Conservation (phyloP, 2,888 invertebrate species). For the Drosophila prostipennis region DNA sequence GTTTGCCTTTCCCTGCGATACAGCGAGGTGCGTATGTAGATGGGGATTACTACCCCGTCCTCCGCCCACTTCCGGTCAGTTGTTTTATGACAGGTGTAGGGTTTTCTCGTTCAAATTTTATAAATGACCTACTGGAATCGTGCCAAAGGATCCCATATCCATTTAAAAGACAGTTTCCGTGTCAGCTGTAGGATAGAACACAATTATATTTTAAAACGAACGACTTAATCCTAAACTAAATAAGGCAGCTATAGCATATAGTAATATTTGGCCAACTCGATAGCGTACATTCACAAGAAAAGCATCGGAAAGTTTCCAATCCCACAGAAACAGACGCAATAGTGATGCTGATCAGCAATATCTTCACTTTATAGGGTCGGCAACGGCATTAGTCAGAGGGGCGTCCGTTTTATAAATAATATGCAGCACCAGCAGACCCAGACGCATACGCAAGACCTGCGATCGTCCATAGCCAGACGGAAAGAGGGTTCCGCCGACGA, state of each 20-base stretch:
- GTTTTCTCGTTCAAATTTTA: background rate
- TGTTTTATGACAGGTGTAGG: background rate
- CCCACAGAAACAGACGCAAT: no score
- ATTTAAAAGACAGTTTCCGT: no score
- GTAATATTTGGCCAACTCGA: background rate
- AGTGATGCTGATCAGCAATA: background rate
- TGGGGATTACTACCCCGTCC: background rate
- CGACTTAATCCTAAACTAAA: background rate
- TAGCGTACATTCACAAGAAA: background rate
- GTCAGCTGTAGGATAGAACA: no score
- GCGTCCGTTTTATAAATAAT: constrained; percentile 31
- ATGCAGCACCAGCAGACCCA: constrained; percentile 18
- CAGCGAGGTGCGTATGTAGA: constrained; percentile 88
- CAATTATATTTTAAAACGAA: background rate
- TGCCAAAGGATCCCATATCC: background rate
- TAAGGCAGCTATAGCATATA: background rate
- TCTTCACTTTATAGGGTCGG: background rate
- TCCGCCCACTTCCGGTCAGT: constrained; percentile 33
- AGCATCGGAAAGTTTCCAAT: background rate
- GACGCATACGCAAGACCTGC: constrained; percentile 30
- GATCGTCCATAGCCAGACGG: constrained; percentile 23
- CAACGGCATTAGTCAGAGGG: constrained; percentile 39
- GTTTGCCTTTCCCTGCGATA: constrained; percentile 95
- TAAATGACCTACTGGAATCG: background rate
- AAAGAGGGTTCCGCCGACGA: constrained; percentile 36